A percentile compares a stretch with the other conserved stretches of the same genome.
phyloP scores from a whole-genome alignment of 2,888 invertebrate species.

The Strigamia transsilvanica region DNA sequence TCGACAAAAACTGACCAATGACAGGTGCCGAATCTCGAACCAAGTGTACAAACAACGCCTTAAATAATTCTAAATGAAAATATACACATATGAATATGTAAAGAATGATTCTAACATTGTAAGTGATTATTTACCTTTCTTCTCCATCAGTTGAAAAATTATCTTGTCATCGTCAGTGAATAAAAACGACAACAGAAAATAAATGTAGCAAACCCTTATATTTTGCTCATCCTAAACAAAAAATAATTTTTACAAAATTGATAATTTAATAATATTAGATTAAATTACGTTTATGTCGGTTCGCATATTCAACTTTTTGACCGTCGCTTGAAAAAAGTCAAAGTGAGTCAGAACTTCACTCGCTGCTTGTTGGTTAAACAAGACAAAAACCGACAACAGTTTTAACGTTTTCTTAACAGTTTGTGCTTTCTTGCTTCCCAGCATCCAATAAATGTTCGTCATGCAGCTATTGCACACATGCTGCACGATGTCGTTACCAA shows the following conservation, averaged over 20 bases:
- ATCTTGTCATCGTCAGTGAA: background rate
- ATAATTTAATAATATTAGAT: too few relatives aligned
- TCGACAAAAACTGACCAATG: background rate
- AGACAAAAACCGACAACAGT: background rate
- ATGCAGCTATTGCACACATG: background rate
- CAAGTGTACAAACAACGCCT: background rate
- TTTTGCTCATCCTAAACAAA: background rate
- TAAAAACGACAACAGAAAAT: background rate
- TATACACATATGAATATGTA: background rate
- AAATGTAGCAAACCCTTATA: background rate
- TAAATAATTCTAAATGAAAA: background rate
- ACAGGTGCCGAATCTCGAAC: background rate
- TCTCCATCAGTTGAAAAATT: background rate
- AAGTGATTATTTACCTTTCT: background rate
- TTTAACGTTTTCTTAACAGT: background rate
- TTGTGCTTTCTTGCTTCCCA: background rate
- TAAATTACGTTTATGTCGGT: background rate
- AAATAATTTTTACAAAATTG: background rate
- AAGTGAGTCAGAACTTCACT: background rate
- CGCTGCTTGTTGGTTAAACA: background rate
- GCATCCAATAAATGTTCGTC: background rate
- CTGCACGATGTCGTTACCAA: background rate
- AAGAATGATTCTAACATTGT: background rate
- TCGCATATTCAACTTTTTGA: background rate
- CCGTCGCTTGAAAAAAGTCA: background rate